phyloP scores from a whole-genome alignment of 1,140 invertebrate species.

The Leptoteleia sp. region DNA sequence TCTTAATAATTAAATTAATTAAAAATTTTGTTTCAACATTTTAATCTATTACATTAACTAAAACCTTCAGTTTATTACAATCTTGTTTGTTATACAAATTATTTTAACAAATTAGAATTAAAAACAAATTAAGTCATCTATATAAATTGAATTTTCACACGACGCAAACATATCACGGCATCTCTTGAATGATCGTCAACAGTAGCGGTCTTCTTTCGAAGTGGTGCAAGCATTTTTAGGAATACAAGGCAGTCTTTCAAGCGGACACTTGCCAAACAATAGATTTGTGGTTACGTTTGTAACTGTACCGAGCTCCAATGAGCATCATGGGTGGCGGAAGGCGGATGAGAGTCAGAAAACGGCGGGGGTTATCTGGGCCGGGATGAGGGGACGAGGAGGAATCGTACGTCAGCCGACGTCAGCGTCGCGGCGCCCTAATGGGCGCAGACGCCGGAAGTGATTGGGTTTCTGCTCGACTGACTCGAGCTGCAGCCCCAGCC shows the following conservation, averaged over 20 bases:
- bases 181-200: too few species aligned
- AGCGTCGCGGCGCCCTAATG: constrained; percentile 82
- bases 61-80: too few species aligned
- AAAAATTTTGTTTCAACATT: too few species aligned
- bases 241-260: constrained; percentile 70
- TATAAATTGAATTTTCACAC: too few species aligned
- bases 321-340: constrained; percentile 45
- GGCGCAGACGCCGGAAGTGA: constrained; percentile 83
- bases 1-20: too few species aligned
- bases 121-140: too few species aligned
- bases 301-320: constrained; percentile 69
- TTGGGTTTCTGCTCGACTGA: constrained; percentile 82
- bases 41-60: too few species aligned
- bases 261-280: constrained; percentile 79
- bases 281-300: constrained; percentile 78
- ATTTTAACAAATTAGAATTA: too few species aligned
- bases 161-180: too few species aligned
- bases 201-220: too few species aligned
- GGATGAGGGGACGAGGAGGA: constrained; percentile 56
- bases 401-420: constrained; percentile 80
- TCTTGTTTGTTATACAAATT: too few species aligned
- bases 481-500: constrained; percentile 73
- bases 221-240: too few species aligned
- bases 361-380: constrained; percentile 60
- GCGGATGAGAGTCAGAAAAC: constrained; percentile 46